These are phyloP conservation scores for Astur gentilis DNA, from an alignment of 2,113 vertebrate genomes.

Conservation along the genomic window DNA sequence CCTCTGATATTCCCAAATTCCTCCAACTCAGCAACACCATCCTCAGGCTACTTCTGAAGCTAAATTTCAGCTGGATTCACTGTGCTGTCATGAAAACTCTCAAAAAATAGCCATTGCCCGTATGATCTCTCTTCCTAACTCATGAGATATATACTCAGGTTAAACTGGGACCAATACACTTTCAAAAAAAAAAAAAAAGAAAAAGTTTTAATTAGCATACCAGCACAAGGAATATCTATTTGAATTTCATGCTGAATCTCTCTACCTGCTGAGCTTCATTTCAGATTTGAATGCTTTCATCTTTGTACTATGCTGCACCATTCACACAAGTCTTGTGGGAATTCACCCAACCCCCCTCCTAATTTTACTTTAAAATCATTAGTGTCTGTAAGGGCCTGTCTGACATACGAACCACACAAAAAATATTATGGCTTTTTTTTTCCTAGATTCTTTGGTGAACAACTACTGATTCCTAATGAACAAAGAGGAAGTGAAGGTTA, in stretches of 20 bases:
- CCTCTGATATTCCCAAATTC: background rate
- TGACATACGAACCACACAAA: background rate
- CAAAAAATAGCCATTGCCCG: background rate
- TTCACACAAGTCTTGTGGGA: background rate
- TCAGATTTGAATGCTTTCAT: constrained; percentile 16
- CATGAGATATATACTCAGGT: background rate
- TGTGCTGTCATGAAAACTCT: background rate
- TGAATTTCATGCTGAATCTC: constrained; percentile 22
- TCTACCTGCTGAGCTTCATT: constrained; percentile 2
- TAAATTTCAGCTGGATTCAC: background rate
- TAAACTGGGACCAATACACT: background rate
- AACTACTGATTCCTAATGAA: background rate
- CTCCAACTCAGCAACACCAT: background rate
- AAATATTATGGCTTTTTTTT: background rate
- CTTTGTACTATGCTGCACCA: background rate
- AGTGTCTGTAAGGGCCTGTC: background rate
- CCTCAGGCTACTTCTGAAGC: background rate
- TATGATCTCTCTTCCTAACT: background rate
- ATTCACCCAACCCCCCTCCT: background rate
- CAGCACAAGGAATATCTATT: background rate
- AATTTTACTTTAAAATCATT: constrained; percentile 11
- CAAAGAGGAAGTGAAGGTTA: background rate
- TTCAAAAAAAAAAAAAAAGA: no score
- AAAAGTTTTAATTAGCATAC: background rate
- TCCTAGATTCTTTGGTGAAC: background rate